Evolutionary conservation across 2,797 vertebrate species (phyloP), one percentile per base, ranked within the genome.

Genomic region (Oreonectes daqikongensis): DNA sequence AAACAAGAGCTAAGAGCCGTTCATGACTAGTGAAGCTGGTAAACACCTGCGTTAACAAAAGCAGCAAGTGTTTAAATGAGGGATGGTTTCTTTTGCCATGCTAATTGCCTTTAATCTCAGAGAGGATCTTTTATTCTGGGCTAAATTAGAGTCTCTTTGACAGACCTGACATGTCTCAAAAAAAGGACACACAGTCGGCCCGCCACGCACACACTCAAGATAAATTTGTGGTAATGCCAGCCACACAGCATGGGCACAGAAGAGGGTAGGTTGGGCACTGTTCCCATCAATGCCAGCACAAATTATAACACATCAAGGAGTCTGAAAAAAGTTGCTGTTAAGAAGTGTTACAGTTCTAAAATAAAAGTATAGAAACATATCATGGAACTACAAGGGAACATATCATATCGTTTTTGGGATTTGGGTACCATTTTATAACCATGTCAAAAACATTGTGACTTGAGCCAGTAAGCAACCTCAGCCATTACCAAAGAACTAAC

Each of bases 111-210:
- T 79, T 84, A 48, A 66, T 64, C 35, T 84, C 22, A 30, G 80
- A 81, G 71, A 81, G 38, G 26, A 73, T 24, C 71, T 75, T 46
- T 69, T 73, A 63, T 69, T 61, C 40, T 68, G 78, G 79, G 44
- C 78, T 71, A 82, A 87, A 92, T 92, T 89, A 89, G 82, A 85
- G 89, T 87, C 83, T 91, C 89, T 92, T 87, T 88, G 50, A 24
- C 77, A 67, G 80, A 78, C 86, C 78, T 86, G 84, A 87, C 86
- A 91, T 32, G 64, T 26, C 15, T 44, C 26, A 53, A 55, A 14
- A 52, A 61, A 38, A 63, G 40, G 70, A 72, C 69, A 48, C 69
- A 35, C 59, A 61, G 26, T 46, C 48, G 7, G 48, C 48, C 48
- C 18, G 48, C 5, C 60, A 35, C 60, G 22, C 59, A 61, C 59